phyloP scores from a whole-genome alignment of 1,140 invertebrate species.

The Mactra quadrangularis region DNA sequence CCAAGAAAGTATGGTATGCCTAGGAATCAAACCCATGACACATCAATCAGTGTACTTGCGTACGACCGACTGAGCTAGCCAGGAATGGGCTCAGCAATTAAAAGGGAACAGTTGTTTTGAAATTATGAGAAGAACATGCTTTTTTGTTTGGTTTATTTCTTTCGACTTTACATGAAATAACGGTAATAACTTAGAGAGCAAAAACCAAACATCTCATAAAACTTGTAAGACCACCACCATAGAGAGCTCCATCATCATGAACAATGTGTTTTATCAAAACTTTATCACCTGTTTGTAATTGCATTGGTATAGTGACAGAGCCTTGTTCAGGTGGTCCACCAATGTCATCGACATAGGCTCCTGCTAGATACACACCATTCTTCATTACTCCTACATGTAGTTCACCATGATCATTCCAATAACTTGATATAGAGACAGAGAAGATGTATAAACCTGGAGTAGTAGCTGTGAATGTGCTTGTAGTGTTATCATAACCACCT shows the following conservation, averaged over 20 bases:
- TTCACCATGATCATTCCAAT: background rate
- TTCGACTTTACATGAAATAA: too few relatives aligned
- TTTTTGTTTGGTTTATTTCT: too few relatives aligned
- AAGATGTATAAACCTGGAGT: slow-evolving; percentile 28
- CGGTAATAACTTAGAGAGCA: too few relatives aligned
- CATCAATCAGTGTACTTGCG: too few relatives aligned
- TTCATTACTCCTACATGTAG: background rate
- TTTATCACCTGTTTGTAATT: slow-evolving; percentile 19
- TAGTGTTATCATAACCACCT: slow-evolving; percentile 10
- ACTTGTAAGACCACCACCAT: slow-evolving; percentile 15
- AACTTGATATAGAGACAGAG: slow-evolving; percentile 19
- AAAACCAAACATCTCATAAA: slow-evolving; percentile 19
- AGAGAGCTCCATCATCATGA: slow-evolving; percentile 16
- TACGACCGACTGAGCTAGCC: too few relatives aligned
- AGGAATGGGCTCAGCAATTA: too few relatives aligned
- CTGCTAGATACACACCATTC: slow-evolving; percentile 5
- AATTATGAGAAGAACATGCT: too few relatives aligned
- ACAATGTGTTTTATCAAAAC: background rate
- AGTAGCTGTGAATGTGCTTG: slow-evolving; percentile 34
- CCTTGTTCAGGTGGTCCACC: slow-evolving; percentile 2
- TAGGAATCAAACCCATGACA: too few relatives aligned
- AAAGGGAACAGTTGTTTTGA: too few relatives aligned
- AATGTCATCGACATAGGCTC: slow-evolving; percentile 1
- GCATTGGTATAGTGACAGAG: background rate
- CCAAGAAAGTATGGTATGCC: too few relatives aligned